Percentiles rank a stretch among this genome's conserved stretches.
Conservation (phyloP, 2,888 invertebrate species). For the Sthenelais limicola region DNA sequence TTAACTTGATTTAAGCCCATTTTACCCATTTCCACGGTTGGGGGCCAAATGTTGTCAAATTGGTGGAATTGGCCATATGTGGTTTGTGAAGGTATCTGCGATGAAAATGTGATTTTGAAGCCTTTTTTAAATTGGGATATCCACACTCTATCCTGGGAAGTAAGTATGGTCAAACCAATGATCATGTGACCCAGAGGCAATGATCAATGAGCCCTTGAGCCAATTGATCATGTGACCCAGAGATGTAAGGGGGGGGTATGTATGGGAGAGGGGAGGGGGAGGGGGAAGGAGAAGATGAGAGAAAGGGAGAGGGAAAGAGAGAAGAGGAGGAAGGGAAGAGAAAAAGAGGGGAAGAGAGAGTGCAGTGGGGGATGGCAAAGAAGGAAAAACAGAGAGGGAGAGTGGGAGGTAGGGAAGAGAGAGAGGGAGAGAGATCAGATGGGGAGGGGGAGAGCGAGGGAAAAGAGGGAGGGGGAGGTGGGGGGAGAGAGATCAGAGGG, state of each 20-base stretch:
- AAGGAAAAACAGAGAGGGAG: background rate
- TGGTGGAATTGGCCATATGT: too few relatives aligned
- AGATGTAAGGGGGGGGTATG: background rate
- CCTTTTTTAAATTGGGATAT: too few relatives aligned
- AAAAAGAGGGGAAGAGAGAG: background rate
- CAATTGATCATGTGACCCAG: slow-evolving; percentile 5
- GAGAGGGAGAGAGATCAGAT: background rate
- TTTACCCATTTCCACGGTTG: too few relatives aligned
- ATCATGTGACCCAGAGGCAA: background rate
- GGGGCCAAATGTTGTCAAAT: too few relatives aligned
- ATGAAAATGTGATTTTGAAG: too few relatives aligned
- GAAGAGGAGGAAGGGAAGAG: background rate
- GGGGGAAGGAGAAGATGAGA: background rate
- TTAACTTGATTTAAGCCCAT: too few relatives aligned
- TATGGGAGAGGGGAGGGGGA: slow-evolving; percentile 7
- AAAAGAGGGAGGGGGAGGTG: background rate
- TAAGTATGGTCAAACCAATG: too few relatives aligned
- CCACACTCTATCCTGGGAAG: too few relatives aligned
- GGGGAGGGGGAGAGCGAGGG: background rate
- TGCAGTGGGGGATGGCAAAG: background rate
- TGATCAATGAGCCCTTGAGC: slow-evolving; percentile 21
- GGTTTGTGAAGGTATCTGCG: too few relatives aligned
- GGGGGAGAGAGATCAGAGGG: background rate
- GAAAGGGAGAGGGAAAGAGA: background rate
- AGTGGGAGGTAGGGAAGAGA: background rate